Evolutionary conservation across 2,888 invertebrate genomes (phyloP).

Genomic region (Meiosimyza decipiens): DNA sequence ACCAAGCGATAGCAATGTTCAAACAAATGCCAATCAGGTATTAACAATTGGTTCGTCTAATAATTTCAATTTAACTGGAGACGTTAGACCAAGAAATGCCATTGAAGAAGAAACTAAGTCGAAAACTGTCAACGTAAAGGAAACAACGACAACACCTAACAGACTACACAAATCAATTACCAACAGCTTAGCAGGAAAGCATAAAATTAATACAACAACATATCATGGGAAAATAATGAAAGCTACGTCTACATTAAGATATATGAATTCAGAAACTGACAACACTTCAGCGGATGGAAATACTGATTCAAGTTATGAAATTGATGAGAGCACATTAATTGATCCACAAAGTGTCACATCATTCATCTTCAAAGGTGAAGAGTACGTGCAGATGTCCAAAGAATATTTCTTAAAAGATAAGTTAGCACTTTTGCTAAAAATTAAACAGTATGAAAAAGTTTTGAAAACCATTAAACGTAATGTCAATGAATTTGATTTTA

Average conservation of each 20-base stretch:
- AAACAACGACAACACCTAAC: background rate
- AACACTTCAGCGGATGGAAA: background rate
- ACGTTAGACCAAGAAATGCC: background rate
- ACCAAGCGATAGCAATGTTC: no score
- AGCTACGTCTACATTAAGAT: no score
- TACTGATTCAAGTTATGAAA: background rate
- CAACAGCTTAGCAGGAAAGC: background rate
- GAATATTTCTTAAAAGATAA: constrained; percentile 58
- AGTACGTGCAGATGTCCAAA: constrained; percentile 64
- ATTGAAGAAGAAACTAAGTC: background rate
- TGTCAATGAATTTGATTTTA: constrained; percentile 35
- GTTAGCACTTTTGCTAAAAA: constrained; percentile 47
- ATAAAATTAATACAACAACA: background rate
- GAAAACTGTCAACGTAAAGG: background rate
- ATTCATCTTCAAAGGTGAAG: constrained; percentile 60
- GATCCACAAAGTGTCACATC: constrained; percentile 53
- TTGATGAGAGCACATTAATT: constrained; percentile 33
- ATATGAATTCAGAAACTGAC: background rate
- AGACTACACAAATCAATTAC: background rate
- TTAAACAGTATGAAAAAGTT: constrained; percentile 51
- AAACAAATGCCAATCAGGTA: no score
- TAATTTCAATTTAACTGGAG: no score
- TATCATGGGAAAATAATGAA: no score
- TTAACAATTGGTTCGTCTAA: no score
- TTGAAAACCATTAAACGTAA: constrained; percentile 48